A percentile compares a stretch with the other conserved stretches of the same genome.
Conservation (phyloP, 2,888 invertebrate species). For the Stramonita haemastoma region DNA sequence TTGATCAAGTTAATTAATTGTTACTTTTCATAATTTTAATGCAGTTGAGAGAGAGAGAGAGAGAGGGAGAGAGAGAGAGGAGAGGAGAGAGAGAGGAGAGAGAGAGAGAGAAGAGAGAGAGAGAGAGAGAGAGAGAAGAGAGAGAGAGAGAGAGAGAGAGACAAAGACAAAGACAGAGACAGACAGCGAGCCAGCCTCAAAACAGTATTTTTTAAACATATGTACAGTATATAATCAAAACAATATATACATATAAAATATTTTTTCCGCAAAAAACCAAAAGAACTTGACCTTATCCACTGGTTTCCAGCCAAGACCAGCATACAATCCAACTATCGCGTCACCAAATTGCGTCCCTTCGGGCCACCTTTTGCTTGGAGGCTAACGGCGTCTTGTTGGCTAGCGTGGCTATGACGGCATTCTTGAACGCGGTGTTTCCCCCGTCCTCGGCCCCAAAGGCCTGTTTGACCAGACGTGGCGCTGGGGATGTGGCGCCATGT, state of each 20-base stretch:
- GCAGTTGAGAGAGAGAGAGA: neutral
- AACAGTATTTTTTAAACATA: neutral
- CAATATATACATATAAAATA: neutral
- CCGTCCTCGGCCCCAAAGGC: neutral
- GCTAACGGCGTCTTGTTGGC: neutral
- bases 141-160: neutral
- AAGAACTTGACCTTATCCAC: neutral
- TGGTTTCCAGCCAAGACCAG: neutral
- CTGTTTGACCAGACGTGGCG: neutral
- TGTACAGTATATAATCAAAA: neutral
- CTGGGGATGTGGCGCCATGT: neutral
- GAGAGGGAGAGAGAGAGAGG: constrained; percentile 12
- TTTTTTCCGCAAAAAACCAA: neutral
- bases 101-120: neutral
- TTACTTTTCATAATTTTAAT: too few relatives aligned
- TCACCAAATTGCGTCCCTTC: neutral
- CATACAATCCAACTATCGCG: neutral
- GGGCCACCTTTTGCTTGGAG: neutral
- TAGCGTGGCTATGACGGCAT: neutral
- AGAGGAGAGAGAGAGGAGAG: neutral
- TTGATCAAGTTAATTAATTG: too few relatives aligned
- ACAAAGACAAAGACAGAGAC: neutral
- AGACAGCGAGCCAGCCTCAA: neutral
- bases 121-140: neutral
- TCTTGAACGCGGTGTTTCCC: neutral